Conservation (phyloP, 2,113 vertebrate species). For the Nothoprocta pentlandii region DNA sequence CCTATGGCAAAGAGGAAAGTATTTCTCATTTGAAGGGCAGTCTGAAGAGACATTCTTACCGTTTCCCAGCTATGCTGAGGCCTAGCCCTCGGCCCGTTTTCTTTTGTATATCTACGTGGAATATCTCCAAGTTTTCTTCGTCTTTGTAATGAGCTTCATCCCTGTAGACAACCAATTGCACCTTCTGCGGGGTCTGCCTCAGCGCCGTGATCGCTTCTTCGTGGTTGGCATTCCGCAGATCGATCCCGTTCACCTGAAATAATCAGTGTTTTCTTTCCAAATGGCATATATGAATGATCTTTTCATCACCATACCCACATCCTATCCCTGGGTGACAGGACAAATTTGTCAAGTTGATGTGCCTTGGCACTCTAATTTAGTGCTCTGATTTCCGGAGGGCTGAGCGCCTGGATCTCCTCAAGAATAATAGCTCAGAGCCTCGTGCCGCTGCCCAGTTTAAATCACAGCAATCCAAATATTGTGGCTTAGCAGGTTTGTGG, state of each 20-base stretch:
- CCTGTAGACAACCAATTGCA: constrained; percentile 88
- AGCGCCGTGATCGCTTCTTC: constrained; percentile 93
- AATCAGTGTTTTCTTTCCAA: constrained; percentile 20
- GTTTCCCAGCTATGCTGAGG: constrained; percentile 95
- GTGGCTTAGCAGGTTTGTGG: not conserved
- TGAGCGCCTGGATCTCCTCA: not conserved
- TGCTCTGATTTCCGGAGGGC: not conserved
- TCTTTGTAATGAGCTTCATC: constrained; percentile 90
- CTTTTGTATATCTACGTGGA: constrained; percentile 90
- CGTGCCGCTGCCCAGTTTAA: not conserved
- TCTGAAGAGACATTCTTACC: constrained; percentile 71
- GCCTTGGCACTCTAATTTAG: not conserved
- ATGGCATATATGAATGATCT: not conserved
- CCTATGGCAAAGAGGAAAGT: rapidly evolving
- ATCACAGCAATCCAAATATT: not conserved
- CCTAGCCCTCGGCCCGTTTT: constrained; percentile 91
- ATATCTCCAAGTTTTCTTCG: constrained; percentile 90
- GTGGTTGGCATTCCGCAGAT: constrained; percentile 88
- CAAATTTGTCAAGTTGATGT: not conserved
- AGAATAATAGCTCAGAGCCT: rapidly evolving
- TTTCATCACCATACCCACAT: not conserved
- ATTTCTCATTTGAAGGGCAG: not conserved
- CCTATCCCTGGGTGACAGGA: constrained; percentile 6
- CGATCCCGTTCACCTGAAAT: constrained; percentile 90
- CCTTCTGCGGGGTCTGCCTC: constrained; percentile 90